Percentiles rank a stretch among this genome's conserved stretches.
Evolutionary conservation across 1,140 invertebrate genomes (phyloP).

Genomic region (Drosophila pachea): DNA sequence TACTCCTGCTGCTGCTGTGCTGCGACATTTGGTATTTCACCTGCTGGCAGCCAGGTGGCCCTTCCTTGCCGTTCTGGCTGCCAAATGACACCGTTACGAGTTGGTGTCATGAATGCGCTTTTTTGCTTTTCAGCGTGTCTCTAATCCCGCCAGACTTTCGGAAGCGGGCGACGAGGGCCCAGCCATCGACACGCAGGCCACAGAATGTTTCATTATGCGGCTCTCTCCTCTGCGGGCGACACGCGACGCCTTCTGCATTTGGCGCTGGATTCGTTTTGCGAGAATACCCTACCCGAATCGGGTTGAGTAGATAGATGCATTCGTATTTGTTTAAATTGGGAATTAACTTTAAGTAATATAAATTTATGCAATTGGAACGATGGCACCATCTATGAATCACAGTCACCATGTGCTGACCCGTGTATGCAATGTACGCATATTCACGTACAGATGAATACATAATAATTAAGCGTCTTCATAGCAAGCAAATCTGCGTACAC

Average conservation of each 20-base stretch:
- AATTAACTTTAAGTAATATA: too few species aligned
- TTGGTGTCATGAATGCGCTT: conserved; percentile 43
- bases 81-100: conserved; percentile 10
- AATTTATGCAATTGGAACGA: too few species aligned
- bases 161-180: conserved; percentile 21
- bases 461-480: too few species aligned
- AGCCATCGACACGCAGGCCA: neutral
- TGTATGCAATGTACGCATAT: too few species aligned
- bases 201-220: conserved; percentile 36
- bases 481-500: too few species aligned
- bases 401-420: too few species aligned
- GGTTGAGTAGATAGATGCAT: neutral
- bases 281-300: conserved; percentile 1
- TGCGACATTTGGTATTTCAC: conserved; percentile 32
- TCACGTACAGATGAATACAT: too few species aligned
- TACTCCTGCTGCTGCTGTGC: neutral
- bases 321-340: neutral
- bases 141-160: conserved; percentile 39
- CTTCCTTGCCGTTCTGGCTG: conserved; percentile 10
- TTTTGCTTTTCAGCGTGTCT: conserved; percentile 28
- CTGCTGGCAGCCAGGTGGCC: conserved; percentile 7
- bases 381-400: too few species aligned
- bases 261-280: conserved; percentile 1
- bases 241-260: conserved; percentile 36
- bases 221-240: conserved; percentile 14